Evolutionary conservation across 2,888 invertebrate genomes (phyloP).

Genomic region (Himalopsyche japonica): DNA sequence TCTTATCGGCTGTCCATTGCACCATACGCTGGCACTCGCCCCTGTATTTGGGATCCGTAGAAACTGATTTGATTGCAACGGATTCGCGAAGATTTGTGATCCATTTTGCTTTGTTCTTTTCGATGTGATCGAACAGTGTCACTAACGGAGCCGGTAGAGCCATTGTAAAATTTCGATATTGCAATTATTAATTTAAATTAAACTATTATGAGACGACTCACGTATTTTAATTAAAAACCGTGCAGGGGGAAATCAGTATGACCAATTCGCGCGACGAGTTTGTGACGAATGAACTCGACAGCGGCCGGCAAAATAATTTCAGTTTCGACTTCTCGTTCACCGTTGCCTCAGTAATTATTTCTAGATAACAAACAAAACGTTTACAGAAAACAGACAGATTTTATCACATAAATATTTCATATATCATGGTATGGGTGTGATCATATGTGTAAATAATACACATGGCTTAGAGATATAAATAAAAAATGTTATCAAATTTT

Average conservation of each 20-base stretch:
- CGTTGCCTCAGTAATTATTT: background rate
- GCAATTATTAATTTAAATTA: background rate
- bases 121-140: constrained; percentile 71
- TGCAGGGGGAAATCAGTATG: background rate
- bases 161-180: constrained; percentile 44
- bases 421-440: too few species aligned
- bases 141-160: constrained; percentile 49
- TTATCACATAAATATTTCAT: background rate
- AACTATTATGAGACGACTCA: background rate
- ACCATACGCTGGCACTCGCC: constrained; percentile 84
- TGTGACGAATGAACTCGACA: background rate
- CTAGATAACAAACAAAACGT: background rate
- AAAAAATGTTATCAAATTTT: too few species aligned
- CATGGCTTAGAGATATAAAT: too few species aligned
- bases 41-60: constrained; percentile 83
- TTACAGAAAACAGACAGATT: background rate
- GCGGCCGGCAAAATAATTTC: background rate
- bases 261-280: background rate
- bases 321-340: too few species aligned
- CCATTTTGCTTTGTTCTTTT: constrained; percentile 74
- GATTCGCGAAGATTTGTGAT: constrained; percentile 80
- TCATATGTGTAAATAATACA: too few species aligned
- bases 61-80: constrained; percentile 94
- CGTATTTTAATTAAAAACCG: background rate
- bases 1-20: constrained; percentile 73